Conservation (phyloP, 2,797 vertebrate species). For the Pagetopsis macropterus region DNA sequence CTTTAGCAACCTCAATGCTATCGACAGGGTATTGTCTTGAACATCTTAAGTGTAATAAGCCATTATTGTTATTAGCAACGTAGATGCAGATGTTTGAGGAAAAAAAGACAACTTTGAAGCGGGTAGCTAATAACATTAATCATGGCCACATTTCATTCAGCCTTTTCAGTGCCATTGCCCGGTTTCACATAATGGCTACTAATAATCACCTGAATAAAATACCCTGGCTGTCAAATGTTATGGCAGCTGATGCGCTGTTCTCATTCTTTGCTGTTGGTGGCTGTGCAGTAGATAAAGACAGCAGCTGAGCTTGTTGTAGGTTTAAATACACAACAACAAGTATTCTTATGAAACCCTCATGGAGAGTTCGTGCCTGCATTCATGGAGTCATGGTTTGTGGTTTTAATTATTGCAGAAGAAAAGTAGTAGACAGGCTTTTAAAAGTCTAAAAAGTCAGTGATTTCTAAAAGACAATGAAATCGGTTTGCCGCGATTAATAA, state of each 20-base stretch:
- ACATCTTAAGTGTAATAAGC: neutral
- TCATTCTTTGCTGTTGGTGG: neutral
- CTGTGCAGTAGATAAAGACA: neutral
- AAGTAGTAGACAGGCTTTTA: conserved; percentile 19
- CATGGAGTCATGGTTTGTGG: conserved; percentile 13
- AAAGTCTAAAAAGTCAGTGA: conserved; percentile 44
- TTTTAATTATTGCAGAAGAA: conserved; percentile 16
- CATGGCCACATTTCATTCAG: neutral
- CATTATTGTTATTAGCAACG: no score
- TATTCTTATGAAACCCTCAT: neutral
- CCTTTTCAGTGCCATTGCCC: neutral
- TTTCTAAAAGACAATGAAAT: conserved; percentile 40
- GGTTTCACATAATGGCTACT: neutral
- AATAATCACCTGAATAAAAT: conserved; percentile 2
- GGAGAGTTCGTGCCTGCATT: neutral
- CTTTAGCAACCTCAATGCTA: neutral
- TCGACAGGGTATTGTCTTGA: neutral
- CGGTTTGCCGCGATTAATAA: conserved; percentile 19
- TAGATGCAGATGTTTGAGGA: neutral
- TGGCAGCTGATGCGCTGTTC: neutral
- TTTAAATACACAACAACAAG: neutral
- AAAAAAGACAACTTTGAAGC: neutral
- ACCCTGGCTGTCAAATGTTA: neutral
- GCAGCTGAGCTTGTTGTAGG: neutral
- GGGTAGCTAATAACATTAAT: neutral